These are phyloP conservation scores for Sturnira hondurensis DNA, from an alignment of 2,113 vertebrate species.

Conservation along the genomic window DNA sequence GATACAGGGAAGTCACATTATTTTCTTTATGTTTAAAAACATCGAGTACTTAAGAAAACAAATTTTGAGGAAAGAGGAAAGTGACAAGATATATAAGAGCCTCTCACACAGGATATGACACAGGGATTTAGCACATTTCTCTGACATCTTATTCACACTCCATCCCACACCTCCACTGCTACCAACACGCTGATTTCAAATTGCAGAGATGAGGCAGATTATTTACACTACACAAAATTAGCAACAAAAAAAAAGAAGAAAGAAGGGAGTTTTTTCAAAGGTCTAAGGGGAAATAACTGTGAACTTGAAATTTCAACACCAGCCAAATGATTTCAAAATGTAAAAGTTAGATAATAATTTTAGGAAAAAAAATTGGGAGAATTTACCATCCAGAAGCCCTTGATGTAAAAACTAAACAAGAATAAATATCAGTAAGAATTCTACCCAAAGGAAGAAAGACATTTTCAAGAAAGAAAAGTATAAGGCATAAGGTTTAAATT, in stretches of 20 bases:
- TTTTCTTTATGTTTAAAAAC: neutral
- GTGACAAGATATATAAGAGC: neutral
- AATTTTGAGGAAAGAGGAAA: neutral
- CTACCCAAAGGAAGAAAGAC: neutral
- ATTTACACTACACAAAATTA: neutral
- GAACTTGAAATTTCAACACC: neutral
- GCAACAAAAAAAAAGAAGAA: neutral
- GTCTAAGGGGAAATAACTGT: neutral
- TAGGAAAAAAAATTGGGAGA: neutral
- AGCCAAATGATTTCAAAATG: neutral
- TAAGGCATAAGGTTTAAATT: neutral
- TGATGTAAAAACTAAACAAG: neutral
- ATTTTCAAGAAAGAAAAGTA: neutral
- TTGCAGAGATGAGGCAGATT: neutral
- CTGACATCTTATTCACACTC: neutral
- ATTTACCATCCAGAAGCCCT: neutral
- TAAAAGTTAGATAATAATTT: neutral
- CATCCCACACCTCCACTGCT: neutral
- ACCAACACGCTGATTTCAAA: neutral
- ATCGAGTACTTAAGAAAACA: neutral
- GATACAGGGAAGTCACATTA: neutral
- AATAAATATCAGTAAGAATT: neutral
- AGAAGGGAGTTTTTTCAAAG: neutral
- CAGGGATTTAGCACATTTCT: neutral
- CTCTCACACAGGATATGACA: neutral